A percentile compares a stretch with the other conserved stretches of the same genome.
phyloP scores from a whole-genome alignment of 2,113 vertebrate species.

The Chionomys nivalis region DNA sequence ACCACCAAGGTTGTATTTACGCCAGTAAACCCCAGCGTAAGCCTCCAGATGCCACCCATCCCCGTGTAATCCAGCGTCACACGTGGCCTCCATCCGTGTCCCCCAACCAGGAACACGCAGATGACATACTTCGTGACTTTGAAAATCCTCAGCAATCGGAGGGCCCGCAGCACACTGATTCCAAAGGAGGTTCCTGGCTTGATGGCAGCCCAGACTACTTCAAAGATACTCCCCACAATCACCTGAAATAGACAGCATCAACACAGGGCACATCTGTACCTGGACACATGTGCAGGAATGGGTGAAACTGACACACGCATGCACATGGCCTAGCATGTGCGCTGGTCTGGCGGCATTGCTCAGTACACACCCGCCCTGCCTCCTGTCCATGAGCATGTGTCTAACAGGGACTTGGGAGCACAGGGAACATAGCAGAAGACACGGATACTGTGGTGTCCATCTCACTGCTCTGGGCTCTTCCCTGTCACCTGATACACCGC shows the following conservation, averaged over 20 bases:
- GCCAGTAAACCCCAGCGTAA: not conserved
- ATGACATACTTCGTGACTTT: conserved; percentile 96
- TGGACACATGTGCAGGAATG: no score
- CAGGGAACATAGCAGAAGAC: not conserved
- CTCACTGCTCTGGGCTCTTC: not conserved
- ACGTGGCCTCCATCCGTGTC: fast-evolving
- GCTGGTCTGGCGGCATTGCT: fast-evolving
- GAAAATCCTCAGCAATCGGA: conserved; percentile 95
- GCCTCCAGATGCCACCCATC: fast-evolving
- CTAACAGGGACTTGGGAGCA: not conserved
- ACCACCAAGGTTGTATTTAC: no score
- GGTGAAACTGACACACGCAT: no score
- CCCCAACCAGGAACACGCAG: fast-evolving
- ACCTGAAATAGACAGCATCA: conserved; percentile 85
- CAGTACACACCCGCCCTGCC: fast-evolving
- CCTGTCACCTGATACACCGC: fast-evolving
- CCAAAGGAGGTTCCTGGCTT: conserved; percentile 97
- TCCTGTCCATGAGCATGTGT: fast-evolving
- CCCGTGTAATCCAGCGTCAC: not conserved
- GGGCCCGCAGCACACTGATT: conserved; percentile 95
- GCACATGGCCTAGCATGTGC: not conserved
- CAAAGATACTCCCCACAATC: conserved; percentile 97
- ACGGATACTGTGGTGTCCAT: not conserved
- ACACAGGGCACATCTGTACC: not conserved
- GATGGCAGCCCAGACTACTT: conserved; percentile 96